Evolutionary conservation across 2,888 invertebrate genomes (phyloP), one percentile per base, ranked within the genome.

Genomic region (Callimorpha dominula): DNA sequence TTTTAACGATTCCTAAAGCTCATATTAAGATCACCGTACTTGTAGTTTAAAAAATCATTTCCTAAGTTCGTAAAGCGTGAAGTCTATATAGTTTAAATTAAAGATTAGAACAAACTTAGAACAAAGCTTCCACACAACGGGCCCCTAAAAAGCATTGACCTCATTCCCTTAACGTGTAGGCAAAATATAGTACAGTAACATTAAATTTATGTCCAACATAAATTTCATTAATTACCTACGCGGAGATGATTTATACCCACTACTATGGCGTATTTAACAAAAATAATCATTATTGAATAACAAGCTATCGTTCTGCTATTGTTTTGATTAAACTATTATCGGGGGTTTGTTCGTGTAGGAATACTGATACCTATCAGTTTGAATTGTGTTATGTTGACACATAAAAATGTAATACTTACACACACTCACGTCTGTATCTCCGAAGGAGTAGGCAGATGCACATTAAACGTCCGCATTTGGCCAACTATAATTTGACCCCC

Each of bases 191-290:
- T 90, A 91, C 86, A 86, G 87, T 86, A 89, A 82, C 84, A 88
- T 89, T 86, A 90, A 91, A 93, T 93, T 92, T 92, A 92, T 91
- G 91, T 86, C 82, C 85, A 76, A 89, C 92, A 94, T 94, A 93
- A 94, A 94, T 94, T 92, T 91, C 89, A 91, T 93, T 94, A 94
- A 94, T 94, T 93, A 94, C 93, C 88, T 87, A 85, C 90, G 87
- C 84, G 79, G 78, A 78, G 80, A 89, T 94, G 93, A 94, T 94
- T 90, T 90, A 94, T 92, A 80, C 80, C 82, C 84, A 86, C 88
- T 89, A 91, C 89, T 82, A 88, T 86, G 89, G 90, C 91, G 90
- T 87, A 88, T 91, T 91, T 89, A 90, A 92, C 90, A 87, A 90
- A 92, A 85, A 93, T 91, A 78, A 90, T 89, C 86, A 87, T 89